A percentile compares a stretch with the other conserved stretches of the same genome.
phyloP scores from a whole-genome alignment of 2,113 vertebrate species.

The Nerophis ophidion region DNA sequence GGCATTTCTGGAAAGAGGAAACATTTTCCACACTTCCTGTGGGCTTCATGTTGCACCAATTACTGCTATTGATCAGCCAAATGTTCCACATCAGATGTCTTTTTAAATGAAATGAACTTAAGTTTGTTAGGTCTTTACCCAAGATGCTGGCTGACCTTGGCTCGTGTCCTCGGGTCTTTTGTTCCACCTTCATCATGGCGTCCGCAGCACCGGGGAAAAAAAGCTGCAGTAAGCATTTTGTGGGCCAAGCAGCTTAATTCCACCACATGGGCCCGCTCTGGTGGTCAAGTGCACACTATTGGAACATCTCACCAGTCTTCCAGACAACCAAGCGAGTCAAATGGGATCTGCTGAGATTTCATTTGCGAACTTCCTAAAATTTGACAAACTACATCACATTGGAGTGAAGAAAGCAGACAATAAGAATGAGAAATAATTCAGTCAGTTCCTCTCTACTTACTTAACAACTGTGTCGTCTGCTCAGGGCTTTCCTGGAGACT shows the following conservation, averaged over 20 bases:
- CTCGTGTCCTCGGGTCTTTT: conserved; percentile 40
- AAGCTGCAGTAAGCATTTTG: conserved; percentile 49
- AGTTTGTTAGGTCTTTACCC: conserved; percentile 1
- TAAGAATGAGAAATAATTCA: not conserved
- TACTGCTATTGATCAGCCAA: conserved; percentile 20
- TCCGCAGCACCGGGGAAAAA: conserved; percentile 29
- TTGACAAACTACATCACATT: conserved; percentile 2
- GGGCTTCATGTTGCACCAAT: conserved; percentile 36
- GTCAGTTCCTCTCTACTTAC: conserved; percentile 12
- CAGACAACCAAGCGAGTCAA: conserved; percentile 45
- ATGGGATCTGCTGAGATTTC: conserved; percentile 35
- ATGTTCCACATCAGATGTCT: conserved; percentile 3
- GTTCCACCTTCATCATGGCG: conserved; percentile 54
- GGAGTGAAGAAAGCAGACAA: conserved; percentile 9
- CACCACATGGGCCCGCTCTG: conserved; percentile 42
- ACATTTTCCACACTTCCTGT: conserved; percentile 44
- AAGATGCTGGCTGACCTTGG: conserved; percentile 47
- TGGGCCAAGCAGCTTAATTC: conserved; percentile 53
- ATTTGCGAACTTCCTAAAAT: conserved; percentile 31
- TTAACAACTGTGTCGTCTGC: conserved; percentile 30
- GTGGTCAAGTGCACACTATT: conserved; percentile 37
- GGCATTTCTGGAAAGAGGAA: conserved; percentile 30
- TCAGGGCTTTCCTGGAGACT: conserved; percentile 92
- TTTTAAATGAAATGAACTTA: not conserved
- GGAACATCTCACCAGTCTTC: conserved; percentile 62